Evolutionary conservation across 2,888 invertebrate genomes (phyloP), one percentile per base, ranked within the genome.

Genomic region (Dexiosoma caninum): DNA sequence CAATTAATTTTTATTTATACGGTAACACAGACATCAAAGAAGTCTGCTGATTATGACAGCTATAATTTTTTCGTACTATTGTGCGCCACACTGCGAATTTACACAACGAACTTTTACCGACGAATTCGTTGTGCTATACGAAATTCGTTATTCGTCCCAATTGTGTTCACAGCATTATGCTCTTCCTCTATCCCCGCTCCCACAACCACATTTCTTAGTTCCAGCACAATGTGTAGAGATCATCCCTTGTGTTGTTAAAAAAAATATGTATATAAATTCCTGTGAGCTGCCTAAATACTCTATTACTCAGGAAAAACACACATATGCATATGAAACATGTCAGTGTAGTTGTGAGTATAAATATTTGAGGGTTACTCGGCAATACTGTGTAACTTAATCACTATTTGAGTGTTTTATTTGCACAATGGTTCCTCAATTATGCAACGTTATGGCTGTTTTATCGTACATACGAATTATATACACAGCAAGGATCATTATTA

Each of bases 341-440:
- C 12, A 42, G 2, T 44, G 14, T 14, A 5, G 6, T 19, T 21
- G 14, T 32, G 23, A 40, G 30, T 32, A 42, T 53, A 21, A 66
- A 19, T 27, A 19, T 60, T 35, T 59, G 23, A 46, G 72, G 67
- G 67, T 79, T 49, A 53, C 49, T 72, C 16, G n/a, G 6, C 12
- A 42, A 9, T 30, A 12, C 55, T 70, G 69, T 77, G 80, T 72
- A 77, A 78, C 78, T 70, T 83, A 83, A 84, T 84, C 83, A 83
- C 72, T 51, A 77, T 77, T 82, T 78, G 82, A 84, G 83, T 84
- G 84, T 83, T 84, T 84, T 84, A 84, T 84, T 83, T 80, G 74
- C 83, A 57, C 82, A 85, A 84, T 84, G 84, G 85, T 85, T 86
- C 84, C 81, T 88, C 87, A 88, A 88, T 88, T 88, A 88, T 88